Evolutionary conservation across 2,888 invertebrate genomes (phyloP).

Genomic region (Cetonia aurata): DNA sequence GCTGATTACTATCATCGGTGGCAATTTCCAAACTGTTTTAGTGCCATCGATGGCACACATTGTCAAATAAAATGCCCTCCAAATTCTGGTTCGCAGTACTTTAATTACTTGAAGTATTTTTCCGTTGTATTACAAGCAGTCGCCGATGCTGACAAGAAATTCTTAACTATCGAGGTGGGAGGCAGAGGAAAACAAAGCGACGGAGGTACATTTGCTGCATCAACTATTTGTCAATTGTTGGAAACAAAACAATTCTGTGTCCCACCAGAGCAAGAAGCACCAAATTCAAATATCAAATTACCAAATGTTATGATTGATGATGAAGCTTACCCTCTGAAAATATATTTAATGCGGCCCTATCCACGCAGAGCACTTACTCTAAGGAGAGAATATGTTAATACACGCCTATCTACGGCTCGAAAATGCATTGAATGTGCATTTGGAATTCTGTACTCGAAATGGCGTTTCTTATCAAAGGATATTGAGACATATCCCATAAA

Average conservation of each 20-base stretch:
- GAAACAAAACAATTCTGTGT: too few relatives aligned
- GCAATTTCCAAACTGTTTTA: slow-evolving; percentile 18
- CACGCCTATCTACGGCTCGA: slow-evolving; percentile 12
- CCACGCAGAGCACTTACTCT: neutral
- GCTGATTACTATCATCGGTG: slow-evolving; percentile 15
- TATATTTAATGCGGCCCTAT: slow-evolving; percentile 9
- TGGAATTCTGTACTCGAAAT: slow-evolving; percentile 22
- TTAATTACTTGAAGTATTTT: slow-evolving; percentile 37
- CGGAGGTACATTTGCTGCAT: too few relatives aligned
- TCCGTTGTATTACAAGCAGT: slow-evolving; percentile 27
- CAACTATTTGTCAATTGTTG: too few relatives aligned
- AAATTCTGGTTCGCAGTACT: neutral
- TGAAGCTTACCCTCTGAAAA: neutral
- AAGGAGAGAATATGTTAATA: slow-evolving; percentile 10
- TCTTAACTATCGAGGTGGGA: too few relatives aligned
- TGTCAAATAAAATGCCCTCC: slow-evolving; percentile 21
- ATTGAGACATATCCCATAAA: slow-evolving; percentile 7
- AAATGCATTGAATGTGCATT: slow-evolving; percentile 34
- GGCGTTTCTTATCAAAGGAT: slow-evolving; percentile 7
- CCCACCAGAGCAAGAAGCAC: too few relatives aligned
- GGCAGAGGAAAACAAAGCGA: too few relatives aligned
- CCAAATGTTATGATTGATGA: too few relatives aligned
- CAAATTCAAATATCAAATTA: too few relatives aligned
- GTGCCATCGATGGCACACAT: slow-evolving; percentile 17
- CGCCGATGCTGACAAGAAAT: slow-evolving; percentile 34